Base-by-base conservation (phyloP, 2,888 invertebrate genomes). In the Drosophila setosimentum region DNA sequence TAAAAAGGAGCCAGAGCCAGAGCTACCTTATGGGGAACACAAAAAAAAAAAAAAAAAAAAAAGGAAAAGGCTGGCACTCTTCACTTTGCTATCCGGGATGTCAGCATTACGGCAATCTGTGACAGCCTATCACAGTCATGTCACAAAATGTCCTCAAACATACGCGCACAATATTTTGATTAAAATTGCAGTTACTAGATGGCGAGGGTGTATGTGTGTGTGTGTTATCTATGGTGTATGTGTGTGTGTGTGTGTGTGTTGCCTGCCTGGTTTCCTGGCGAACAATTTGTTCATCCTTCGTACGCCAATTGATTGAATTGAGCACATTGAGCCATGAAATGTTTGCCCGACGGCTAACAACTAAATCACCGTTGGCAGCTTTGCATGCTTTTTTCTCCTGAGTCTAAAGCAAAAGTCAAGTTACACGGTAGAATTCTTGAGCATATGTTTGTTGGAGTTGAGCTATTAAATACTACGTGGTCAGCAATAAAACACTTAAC, bases 321-420 rank as follows among this genome's bases (percentile, higher is more conserved):
- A 88, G 80, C 83, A 86, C 85, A 86, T 83, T 76, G 85, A 86
- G 88, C 88, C 88, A 86, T 83, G 85, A 88, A 86, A 88, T 86
- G 89, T 88, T 86, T 86, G 85, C 82, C 83, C 82, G 82, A 82
- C 75, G 87, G 84, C 85, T 88, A 86, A 85, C 88, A 85, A 83
- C 85, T 88, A 86, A 86, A 86, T 86, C 85, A 86, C 87, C 88
- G 78, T 68, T 84, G 84, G 84, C 83, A 79, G 80, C 82, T 79
- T 78, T 78, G 80, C 80, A 79, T 79, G 73, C 68, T 65, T 78
- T 64, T 64, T 66, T 48, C 49, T 3, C 21, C 57, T 24, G 55
- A 29, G 40, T 59, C 51, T 50, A 64, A 62, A 45, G 58, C 54
- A 62, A 68, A 69, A 60, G 73, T 55, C 80, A 79, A 79, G 73